These are phyloP conservation scores for Andinoacara biseriatus DNA, from an alignment of 2,113 vertebrate genomes.

Conservation along the genomic window DNA sequence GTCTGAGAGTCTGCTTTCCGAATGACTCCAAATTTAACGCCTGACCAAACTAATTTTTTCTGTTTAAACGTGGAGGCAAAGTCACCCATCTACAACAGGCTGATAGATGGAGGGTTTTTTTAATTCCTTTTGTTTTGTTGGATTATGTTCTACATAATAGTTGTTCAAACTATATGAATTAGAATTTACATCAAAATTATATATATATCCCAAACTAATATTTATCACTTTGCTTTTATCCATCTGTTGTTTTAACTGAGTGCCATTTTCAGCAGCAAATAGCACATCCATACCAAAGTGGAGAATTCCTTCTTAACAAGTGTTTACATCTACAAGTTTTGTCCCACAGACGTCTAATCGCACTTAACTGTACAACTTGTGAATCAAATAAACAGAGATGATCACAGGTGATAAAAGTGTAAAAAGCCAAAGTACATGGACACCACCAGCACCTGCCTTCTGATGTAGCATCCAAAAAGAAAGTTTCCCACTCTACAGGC, in stretches of 20 bases:
- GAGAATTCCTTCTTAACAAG: conserved; percentile 88
- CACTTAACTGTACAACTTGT: conserved; percentile 88
- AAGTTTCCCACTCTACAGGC: conserved; percentile 53
- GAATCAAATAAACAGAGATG: conserved; percentile 81
- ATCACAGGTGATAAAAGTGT: conserved; percentile 66
- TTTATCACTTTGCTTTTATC: neutral
- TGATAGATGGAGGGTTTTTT: too few relatives aligned
- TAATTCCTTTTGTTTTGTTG: too few relatives aligned
- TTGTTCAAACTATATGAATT: too few relatives aligned
- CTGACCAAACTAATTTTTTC: too few relatives aligned
- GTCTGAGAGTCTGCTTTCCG: too few relatives aligned
- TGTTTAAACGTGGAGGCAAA: too few relatives aligned
- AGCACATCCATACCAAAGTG: conserved; percentile 95
- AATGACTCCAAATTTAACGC: too few relatives aligned
- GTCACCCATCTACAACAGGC: too few relatives aligned
- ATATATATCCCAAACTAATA: neutral
- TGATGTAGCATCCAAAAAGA: conserved; percentile 59
- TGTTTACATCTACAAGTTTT: conserved; percentile 93
- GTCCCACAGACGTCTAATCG: conserved; percentile 91
- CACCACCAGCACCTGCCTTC: conserved; percentile 62
- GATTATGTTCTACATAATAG: too few relatives aligned
- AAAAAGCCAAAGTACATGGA: conserved; percentile 66
- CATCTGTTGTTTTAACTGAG: neutral
- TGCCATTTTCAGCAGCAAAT: conserved; percentile 79
- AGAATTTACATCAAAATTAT: too few relatives aligned